phyloP scores from a whole-genome alignment of 1,140 invertebrate genomes.

The Anagrus nilaparvatae region DNA sequence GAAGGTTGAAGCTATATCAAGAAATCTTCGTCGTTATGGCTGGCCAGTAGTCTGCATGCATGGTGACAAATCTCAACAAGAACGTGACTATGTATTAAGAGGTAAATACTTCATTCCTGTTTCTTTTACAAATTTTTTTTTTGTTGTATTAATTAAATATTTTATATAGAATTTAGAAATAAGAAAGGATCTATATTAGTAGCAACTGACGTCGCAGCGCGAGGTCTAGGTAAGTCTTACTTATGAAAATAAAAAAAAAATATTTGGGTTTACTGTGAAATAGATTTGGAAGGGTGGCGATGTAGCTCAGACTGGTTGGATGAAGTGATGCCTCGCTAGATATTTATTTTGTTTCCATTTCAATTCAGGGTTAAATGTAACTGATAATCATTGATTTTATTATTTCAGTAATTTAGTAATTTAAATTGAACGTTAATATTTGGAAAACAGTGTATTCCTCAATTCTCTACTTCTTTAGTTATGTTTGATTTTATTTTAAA shows the following conservation, averaged over 20 bases:
- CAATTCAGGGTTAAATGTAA: too few species aligned
- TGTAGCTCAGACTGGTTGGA: constrained; percentile 45
- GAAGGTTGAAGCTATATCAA: constrained; percentile 89
- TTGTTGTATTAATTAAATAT: constrained; percentile 8
- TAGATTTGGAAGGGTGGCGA: constrained; percentile 33
- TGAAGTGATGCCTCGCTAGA: constrained; percentile 40
- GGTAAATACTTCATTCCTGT: constrained; percentile 36
- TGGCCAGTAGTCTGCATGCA: constrained; percentile 91
- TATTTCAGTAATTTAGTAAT: too few species aligned
- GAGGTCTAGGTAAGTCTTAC: constrained; percentile 83
- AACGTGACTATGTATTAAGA: constrained; percentile 89
- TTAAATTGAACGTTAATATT: too few species aligned
- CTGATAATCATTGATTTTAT: too few species aligned
- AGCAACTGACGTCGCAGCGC: constrained; percentile 96
- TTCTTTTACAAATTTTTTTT: constrained; percentile 8
- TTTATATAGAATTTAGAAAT: constrained; percentile 74
- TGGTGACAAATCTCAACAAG: constrained; percentile 94
- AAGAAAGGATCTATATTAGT: constrained; percentile 87
- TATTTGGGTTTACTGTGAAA: constrained; percentile 15
- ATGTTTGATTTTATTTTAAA: too few species aligned
- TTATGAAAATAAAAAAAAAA: background rate
- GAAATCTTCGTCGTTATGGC: constrained; percentile 80
- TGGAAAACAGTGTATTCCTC: too few species aligned
- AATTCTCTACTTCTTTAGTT: too few species aligned
- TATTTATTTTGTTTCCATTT: too few species aligned